Evolutionary conservation across 1,140 invertebrate genomes (phyloP), one percentile per base, ranked within the genome.

Genomic region (Hyphantria cunea): DNA sequence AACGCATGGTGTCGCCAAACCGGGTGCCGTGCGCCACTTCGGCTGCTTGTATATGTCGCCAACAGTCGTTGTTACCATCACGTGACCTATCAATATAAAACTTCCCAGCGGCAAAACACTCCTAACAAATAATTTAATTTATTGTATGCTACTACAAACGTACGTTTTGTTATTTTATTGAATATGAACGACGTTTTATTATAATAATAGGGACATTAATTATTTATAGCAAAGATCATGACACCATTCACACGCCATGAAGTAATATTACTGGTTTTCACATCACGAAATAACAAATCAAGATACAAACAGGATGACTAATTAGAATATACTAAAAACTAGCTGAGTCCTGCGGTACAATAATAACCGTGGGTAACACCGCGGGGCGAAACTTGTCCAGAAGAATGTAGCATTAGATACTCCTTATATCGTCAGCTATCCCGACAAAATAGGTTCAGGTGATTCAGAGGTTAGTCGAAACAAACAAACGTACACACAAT

Each of bases 1-100:
- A 78, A 84, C 69, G 72, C 81, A 79, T 74, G 49, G 66, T 76
- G 84, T 78, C 81, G 67, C 68, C 64, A 51, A 61, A 56, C 64
- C 64, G 72, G 68, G 60, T 78, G 65, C 60, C 63, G 44, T 53
- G 52, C 49, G 52, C 52, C 68, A 67, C 70, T 39, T 17, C 50
- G 17, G 49, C 54, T 59, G 72, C 7, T 0, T 48, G 17, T 48
- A 48, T 13, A 11, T 13, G 25, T 15, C 50, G 50, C 25, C 58
- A 12, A 37, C 34, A 37, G 3, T 56, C 60, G 70, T 68, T 69
- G 15, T 62, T 68, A 69, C 64, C 44, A 37, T 76, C 70, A 72
- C 74, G 72, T 71, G 70, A 72, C 65, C 64, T 60, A 47, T 65
- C 68, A 45, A 70, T 69, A 71, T 66, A 61, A 66, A 63, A 33